A percentile compares a stretch with the other conserved stretches of the same genome.
Conservation (phyloP, 2,113 vertebrate species). For the Mustela nigripes region DNA sequence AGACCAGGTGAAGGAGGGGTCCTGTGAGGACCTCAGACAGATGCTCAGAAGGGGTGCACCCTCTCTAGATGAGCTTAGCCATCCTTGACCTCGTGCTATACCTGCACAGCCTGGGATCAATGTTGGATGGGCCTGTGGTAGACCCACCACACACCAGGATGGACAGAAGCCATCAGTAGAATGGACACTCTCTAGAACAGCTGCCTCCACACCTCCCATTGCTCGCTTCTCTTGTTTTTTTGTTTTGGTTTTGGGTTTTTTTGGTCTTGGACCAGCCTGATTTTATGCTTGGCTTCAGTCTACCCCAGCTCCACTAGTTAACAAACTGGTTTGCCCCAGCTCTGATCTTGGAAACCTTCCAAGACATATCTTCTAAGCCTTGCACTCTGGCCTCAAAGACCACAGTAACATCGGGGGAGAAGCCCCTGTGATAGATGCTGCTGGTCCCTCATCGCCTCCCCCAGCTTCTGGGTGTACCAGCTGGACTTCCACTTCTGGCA, state of each 20-base stretch:
- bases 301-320: background rate
- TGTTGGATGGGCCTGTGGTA: accelerated
- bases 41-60: no score
- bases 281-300: background rate
- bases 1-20: no score
- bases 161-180: background rate
- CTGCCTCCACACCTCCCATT: accelerated
- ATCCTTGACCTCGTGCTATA: background rate
- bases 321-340: background rate
- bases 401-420: background rate
- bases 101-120: background rate
- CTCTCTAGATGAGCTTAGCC: no score
- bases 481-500: background rate
- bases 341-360: background rate
- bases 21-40: background rate
- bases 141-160: background rate
- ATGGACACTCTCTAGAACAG: background rate
- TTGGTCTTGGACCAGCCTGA: background rate
- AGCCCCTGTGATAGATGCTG: background rate
- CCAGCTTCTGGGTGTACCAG: accelerated
- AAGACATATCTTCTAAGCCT: background rate
- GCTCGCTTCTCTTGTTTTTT: background rate
- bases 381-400: background rate
- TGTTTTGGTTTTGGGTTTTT: background rate
- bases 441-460: accelerated